A percentile compares a stretch with the other conserved stretches of the same genome.
Evolutionary conservation across 2,113 vertebrate species (phyloP).

Genomic region (Cinclus cinclus): DNA sequence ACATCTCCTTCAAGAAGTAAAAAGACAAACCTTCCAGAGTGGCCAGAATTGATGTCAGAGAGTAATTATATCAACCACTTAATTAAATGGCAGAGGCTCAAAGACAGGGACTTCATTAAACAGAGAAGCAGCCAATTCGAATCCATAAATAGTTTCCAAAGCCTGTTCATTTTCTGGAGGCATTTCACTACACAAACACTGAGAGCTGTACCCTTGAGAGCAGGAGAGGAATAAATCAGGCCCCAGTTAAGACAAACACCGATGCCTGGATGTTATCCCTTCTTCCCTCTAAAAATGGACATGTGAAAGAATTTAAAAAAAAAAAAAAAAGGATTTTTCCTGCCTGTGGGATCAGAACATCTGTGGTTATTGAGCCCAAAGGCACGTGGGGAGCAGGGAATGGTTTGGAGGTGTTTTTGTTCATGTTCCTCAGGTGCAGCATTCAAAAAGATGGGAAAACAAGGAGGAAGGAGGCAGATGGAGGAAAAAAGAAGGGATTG

Average conservation of each 20-base stretch:
- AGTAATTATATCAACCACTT: slow-evolving; percentile 50
- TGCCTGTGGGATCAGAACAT: not conserved
- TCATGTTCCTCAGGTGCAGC: too few relatives aligned
- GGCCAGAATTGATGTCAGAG: slow-evolving; percentile 41
- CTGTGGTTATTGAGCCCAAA: not conserved
- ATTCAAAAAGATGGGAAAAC: not conserved
- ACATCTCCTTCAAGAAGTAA: not conserved
- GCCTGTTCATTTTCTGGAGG: not conserved
- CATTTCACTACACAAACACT: not conserved
- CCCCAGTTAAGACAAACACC: not conserved
- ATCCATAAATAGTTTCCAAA: slow-evolving; percentile 39
- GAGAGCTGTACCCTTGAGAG: not conserved
- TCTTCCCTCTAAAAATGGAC: not conserved
- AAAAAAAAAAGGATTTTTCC: not conserved
- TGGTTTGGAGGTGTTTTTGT: not conserved
- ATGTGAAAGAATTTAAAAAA: not conserved
- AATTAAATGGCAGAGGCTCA: slow-evolving; percentile 55
- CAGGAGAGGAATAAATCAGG: not conserved
- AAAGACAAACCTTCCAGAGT: not conserved
- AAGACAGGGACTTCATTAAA: slow-evolving; percentile 33
- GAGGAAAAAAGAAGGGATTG: not conserved
- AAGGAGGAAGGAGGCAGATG: not conserved
- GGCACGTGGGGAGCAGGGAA: not conserved
- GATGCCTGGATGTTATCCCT: not conserved
- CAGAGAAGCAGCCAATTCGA: not conserved